Percentiles rank a stretch among this genome's conserved stretches.
phyloP scores from a whole-genome alignment of 2,888 invertebrate species.

The Mamestra brassicae region DNA sequence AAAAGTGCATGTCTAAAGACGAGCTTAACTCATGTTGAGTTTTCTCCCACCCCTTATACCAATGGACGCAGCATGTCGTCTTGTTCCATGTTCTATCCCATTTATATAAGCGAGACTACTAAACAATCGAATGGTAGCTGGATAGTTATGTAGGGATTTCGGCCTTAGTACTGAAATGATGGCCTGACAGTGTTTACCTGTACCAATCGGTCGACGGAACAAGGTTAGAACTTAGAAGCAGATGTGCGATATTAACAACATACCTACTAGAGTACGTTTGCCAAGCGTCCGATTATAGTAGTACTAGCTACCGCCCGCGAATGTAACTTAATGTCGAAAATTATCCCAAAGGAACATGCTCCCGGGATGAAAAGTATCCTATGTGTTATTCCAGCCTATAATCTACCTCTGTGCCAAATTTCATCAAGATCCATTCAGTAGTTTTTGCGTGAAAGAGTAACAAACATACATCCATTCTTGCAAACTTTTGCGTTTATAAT shows the following conservation, averaged over 20 bases:
- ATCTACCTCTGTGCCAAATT: too few species aligned
- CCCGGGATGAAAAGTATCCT: too few species aligned
- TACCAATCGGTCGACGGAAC: constrained; percentile 11
- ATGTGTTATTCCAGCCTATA: too few species aligned
- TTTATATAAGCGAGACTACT: background rate
- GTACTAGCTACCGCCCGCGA: too few species aligned
- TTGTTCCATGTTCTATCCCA: background rate
- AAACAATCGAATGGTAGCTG: background rate
- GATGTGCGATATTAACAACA: constrained; percentile 18
- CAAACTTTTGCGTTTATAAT: too few species aligned
- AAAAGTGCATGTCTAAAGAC: too few species aligned
- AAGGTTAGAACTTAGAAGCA: constrained; percentile 17
- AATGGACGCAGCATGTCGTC: background rate
- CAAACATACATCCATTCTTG: too few species aligned
- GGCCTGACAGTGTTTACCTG: constrained; percentile 23
- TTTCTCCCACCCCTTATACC: background rate
- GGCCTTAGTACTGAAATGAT: constrained; percentile 16
- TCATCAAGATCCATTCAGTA: too few species aligned
- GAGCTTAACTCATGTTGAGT: too few species aligned
- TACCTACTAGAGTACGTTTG: background rate
- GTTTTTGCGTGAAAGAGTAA: too few species aligned
- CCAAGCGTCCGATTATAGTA: background rate
- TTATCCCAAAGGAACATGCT: too few species aligned
- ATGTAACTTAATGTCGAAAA: too few species aligned
- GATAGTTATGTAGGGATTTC: background rate